Percentiles rank a stretch among this genome's conserved stretches.
Conservation (phyloP, 2,797 vertebrate species). For the Lophius americanus region DNA sequence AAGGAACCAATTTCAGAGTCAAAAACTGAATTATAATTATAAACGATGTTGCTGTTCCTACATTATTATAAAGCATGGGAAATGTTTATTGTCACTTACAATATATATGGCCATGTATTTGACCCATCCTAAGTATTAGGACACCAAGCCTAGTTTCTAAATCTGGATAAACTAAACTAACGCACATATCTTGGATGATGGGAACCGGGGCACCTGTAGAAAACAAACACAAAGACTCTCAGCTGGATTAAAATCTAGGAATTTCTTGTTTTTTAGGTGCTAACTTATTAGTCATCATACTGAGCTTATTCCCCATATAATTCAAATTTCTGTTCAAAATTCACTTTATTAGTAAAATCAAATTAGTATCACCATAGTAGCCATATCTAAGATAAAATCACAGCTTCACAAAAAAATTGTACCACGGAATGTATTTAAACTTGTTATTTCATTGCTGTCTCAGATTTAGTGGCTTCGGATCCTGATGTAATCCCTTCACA, state of each 20-base stretch:
- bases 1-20: constrained; percentile 5
- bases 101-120: too few relatives aligned
- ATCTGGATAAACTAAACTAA: too few relatives aligned
- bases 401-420: constrained; percentile 25
- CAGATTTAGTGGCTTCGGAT: constrained; percentile 24
- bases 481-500: neutral
- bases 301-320: neutral
- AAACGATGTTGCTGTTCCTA: neutral
- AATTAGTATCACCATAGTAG: neutral
- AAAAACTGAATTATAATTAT: too few relatives aligned
- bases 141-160: neutral
- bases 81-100: neutral
- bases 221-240: neutral
- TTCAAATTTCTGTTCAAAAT: constrained; percentile 9
- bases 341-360: neutral
- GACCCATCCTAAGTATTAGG: neutral
- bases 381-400: constrained; percentile 6
- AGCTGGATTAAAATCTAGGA: neutral
- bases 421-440: constrained; percentile 29
- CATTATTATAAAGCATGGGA: neutral
- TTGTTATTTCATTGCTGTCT: constrained; percentile 50
- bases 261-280: neutral
- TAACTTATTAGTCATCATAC: neutral
- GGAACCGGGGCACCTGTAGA: neutral
- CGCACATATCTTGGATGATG: neutral